Evolutionary conservation across 2,113 vertebrate genomes (phyloP).

Genomic region (Leptobrachium leishanense): DNA sequence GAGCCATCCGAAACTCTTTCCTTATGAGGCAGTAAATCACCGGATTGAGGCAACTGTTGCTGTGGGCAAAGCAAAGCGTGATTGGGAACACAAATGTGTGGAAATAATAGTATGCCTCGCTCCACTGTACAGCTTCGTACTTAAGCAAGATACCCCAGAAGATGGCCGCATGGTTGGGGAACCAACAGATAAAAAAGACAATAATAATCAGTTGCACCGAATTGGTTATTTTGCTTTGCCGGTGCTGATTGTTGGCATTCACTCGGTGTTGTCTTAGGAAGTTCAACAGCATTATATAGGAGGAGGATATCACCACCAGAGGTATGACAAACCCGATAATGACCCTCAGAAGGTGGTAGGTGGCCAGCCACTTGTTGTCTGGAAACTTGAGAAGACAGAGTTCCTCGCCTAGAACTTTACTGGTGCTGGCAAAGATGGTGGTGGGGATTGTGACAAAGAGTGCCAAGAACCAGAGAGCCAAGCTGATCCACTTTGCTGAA

Average conservation of each 20-base stretch:
- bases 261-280: constrained; percentile 65
- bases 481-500: constrained; percentile 66
- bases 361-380: constrained; percentile 68
- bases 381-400: constrained; percentile 76
- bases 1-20: constrained; percentile 67
- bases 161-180: constrained; percentile 77
- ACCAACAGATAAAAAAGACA: constrained; percentile 78
- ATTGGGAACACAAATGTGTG: constrained; percentile 75
- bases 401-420: constrained; percentile 73
- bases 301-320: constrained; percentile 68
- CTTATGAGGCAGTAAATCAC: constrained; percentile 76
- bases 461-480: constrained; percentile 71
- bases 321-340: constrained; percentile 73
- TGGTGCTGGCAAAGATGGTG: constrained; percentile 72
- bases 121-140: constrained; percentile 74
- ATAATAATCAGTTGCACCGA: constrained; percentile 73
- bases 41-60: constrained; percentile 78
- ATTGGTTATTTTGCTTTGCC: constrained; percentile 70
- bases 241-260: constrained; percentile 62
- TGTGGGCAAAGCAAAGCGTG: constrained; percentile 74
- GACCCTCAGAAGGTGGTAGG: constrained; percentile 76
- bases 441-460: constrained; percentile 72
- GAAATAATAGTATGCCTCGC: constrained; percentile 72
- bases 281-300: constrained; percentile 73
- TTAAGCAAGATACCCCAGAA: constrained; percentile 77